Evolutionary conservation across 2,888 invertebrate species (phyloP), one percentile per base, ranked within the genome.

Genomic region (Pogonocherus hispidulus): DNA sequence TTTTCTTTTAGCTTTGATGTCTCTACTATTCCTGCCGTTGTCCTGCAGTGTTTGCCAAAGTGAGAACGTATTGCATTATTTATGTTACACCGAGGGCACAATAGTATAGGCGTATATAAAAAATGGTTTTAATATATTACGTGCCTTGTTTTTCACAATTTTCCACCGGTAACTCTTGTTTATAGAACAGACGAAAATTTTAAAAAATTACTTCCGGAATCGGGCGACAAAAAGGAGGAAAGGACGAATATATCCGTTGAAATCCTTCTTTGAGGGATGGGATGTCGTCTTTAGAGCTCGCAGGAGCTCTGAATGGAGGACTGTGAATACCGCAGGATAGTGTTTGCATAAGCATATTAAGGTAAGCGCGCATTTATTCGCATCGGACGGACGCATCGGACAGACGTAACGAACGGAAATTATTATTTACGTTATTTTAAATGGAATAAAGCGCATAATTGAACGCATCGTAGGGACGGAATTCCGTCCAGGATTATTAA

Each of bases 81-180:
- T 55, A 55, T 55, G 41, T 37, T 37, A 19, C 4, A 6, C 27
- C 37, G 19, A 55, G 35, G 5, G 35, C n/a, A 9, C 55, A 55
- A 37, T 37, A 19, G 55, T 55, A 19, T 35, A 37, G 20, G 20
- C 11, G 4, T 5, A 22, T 37, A 37, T 55, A 55, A 55, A 32
- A 55, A 55, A 55, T 55, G 35, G 19, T 55, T 55, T 55, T 55
- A 55, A 55, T 55, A 55, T 55, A 55, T 35, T 55, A 55, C 55
- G 55, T 55, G 55, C 55, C 37, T 19, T 20, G 35, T 37, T 37
- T 19, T 11, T 6, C 8, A 37, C 4, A 16, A 9, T 14, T 22
- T 49, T 19, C 22, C n/a, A n/a, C 23, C 23, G 11, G 23, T 23
- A 14, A 23, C 16, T 52, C 16, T 14, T 52, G 16, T 22, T 52